Conservation (phyloP, 2,888 invertebrate genomes). For the Troides helena region DNA sequence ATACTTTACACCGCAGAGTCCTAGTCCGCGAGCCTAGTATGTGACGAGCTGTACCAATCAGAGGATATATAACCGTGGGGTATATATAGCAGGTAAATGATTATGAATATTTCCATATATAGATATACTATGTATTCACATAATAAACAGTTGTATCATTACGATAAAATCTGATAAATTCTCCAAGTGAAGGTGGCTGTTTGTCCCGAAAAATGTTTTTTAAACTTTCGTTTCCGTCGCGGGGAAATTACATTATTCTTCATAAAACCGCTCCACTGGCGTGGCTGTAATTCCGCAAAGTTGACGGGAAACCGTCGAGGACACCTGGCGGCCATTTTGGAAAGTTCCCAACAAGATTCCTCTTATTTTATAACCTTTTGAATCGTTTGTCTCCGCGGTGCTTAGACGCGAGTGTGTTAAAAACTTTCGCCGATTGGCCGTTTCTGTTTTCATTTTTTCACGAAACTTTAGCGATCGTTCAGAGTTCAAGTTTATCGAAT, state of each 20-base stretch:
- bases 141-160: no score
- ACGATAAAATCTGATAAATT: no score
- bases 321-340: constrained; percentile 58
- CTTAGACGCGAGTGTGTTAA: constrained; percentile 52
- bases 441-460: constrained; percentile 52
- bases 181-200: constrained; percentile 2
- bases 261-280: constrained; percentile 39
- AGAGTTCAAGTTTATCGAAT: constrained; percentile 35
- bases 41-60: no score
- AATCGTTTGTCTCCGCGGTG: constrained; percentile 39
- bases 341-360: constrained; percentile 56
- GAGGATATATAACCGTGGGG: no score
- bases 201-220: constrained; percentile 30
- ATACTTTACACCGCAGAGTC: no score
- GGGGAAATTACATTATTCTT: constrained; percentile 46
- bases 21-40: no score
- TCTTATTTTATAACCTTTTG: constrained; percentile 39
- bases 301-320: constrained; percentile 43
- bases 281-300: constrained; percentile 50
- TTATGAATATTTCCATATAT: no score
- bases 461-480: constrained; percentile 38
- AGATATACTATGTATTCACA: no score
- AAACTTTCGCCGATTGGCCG: constrained; percentile 57
- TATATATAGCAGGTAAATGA: no score
- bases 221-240: constrained; percentile 38